Percentiles rank a stretch among this genome's conserved stretches.
Evolutionary conservation across 2,797 vertebrate genomes (phyloP).

Genomic region (Myotis daubentonii): DNA sequence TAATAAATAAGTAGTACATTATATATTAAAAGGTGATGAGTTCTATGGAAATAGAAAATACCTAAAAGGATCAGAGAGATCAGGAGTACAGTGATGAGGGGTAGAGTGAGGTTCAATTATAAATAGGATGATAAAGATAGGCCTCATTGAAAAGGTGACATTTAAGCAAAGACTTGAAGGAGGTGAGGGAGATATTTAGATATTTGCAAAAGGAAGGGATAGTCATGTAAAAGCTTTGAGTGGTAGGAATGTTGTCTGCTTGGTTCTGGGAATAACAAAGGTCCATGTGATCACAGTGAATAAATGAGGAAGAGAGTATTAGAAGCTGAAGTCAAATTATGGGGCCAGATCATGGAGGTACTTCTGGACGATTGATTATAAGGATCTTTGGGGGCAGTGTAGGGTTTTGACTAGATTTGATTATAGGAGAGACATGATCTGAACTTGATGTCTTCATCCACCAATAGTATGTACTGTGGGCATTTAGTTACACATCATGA

Average conservation of each 20-base stretch:
- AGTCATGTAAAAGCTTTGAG: neutral
- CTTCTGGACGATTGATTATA: neutral
- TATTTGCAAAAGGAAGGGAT: neutral
- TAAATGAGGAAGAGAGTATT: neutral
- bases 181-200: neutral
- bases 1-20: neutral
- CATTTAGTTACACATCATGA: neutral
- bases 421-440: neutral
- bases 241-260: neutral
- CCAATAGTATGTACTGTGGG: neutral
- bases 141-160: neutral
- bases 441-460: neutral
- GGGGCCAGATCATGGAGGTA: neutral
- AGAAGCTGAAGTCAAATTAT: neutral
- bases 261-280: neutral
- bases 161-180: constrained; percentile 17
- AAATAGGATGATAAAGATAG: neutral
- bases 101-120: neutral
- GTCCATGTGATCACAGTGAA: neutral
- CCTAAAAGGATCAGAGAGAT: neutral
- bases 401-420: neutral
- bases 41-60: neutral
- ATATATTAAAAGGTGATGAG: neutral
- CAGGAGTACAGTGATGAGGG: neutral
- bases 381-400: neutral